Percentiles rank a stretch among this genome's conserved stretches.
These are phyloP conservation scores for Momotus momota DNA, from an alignment of 2,797 vertebrate species.

Conservation along the genomic window DNA sequence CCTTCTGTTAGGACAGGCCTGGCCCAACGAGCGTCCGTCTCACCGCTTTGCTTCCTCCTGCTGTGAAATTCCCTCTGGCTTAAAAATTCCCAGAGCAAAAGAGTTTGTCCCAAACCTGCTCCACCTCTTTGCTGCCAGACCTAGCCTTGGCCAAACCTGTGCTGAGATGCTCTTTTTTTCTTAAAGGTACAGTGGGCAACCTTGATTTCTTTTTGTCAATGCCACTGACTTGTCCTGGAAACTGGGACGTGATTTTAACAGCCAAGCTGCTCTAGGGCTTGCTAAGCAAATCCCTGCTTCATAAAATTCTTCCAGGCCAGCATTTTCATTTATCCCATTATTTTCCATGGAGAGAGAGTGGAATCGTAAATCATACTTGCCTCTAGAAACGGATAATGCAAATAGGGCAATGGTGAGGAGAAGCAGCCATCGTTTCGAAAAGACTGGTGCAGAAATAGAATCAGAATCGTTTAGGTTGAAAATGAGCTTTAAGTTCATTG, in stretches of 20 bases:
- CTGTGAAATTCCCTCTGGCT: background rate
- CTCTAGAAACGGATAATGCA: background rate
- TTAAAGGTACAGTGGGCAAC: background rate
- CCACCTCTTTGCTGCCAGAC: background rate
- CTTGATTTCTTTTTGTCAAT: background rate
- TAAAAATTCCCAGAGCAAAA: background rate
- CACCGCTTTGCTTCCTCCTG: fast-evolving
- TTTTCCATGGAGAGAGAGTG: background rate
- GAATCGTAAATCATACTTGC: background rate
- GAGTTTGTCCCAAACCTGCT: background rate
- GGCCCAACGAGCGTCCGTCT: background rate
- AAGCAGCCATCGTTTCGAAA: background rate
- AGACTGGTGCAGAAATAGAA: background rate
- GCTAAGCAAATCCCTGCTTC: background rate
- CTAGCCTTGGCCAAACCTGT: background rate
- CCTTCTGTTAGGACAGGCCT: background rate
- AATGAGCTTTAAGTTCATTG: background rate
- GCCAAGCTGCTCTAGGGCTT: background rate
- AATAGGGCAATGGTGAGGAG: background rate
- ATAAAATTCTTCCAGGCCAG: background rate
- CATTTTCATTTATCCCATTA: background rate
- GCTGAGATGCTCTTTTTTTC: background rate
- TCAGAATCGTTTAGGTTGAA: background rate
- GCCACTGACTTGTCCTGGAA: background rate
- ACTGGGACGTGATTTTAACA: background rate